These are phyloP conservation scores for Sander vitreus DNA, from an alignment of 2,113 vertebrate genomes.

Conservation along the genomic window DNA sequence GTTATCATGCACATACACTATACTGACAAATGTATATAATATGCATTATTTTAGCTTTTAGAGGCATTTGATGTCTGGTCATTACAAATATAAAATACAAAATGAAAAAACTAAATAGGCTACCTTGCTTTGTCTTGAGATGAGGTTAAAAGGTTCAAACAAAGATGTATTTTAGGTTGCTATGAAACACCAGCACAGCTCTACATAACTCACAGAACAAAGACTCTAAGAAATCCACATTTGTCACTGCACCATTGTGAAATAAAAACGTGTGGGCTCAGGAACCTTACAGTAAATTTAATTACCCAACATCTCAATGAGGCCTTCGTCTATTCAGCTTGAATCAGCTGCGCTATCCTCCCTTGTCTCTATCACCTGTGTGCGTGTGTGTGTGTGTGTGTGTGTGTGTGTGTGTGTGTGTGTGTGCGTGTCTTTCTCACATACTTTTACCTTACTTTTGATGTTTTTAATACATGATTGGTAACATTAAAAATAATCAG, in stretches of 20 bases:
- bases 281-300: conserved; percentile 13
- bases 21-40: background rate
- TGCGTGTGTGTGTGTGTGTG: no score
- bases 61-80: no score
- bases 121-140: conserved; percentile 22
- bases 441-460: background rate
- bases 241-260: conserved; percentile 18
- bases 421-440: background rate
- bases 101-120: no score
- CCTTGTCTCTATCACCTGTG: background rate
- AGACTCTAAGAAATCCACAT: conserved; percentile 26
- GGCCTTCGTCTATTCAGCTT: conserved; percentile 29
- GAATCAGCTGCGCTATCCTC: conserved; percentile 11
- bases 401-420: background rate
- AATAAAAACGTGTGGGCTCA: conserved; percentile 6
- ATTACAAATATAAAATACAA: no score
- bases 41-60: background rate
- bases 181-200: background rate
- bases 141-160: background rate
- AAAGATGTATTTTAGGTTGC: conserved; percentile 1
- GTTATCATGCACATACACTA: background rate
- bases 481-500: background rate
- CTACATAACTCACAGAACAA: background rate
- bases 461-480: background rate
- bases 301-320: conserved; percentile 32